Base-by-base conservation (phyloP, 2,888 invertebrate species). In the Boloria euphrosyne region DNA sequence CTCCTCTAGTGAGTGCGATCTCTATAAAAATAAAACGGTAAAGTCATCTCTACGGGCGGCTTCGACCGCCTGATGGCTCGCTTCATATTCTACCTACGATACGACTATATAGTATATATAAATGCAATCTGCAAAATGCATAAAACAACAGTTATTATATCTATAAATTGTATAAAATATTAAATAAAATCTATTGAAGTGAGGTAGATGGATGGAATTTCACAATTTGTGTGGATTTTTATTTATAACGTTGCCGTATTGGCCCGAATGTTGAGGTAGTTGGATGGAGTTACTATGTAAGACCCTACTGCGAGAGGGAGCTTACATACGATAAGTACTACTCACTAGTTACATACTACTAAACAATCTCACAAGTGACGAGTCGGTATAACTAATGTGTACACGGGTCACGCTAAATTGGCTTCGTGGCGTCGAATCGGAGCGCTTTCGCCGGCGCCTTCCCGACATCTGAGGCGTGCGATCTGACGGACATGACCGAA, bases 151-250 rank as follows among this genome's bases (percentile, higher is more conserved):
- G 87, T 89, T 89, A 87, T 85, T 88, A 90, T 87, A 90, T 88
- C 91, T 92, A 92, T 91, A 92, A 91, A 91, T 91, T 90, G 91
- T 92, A 92, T 92, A 92, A 92, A 92, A 92, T 91, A 92, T 91
- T 90, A 92, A 92, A 91, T 92, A 92, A 93, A 91, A 92, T 92
- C 92, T 92, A 92, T 92, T 92, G 92, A 93, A 93, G 93, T 94
- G 94, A 94, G 94, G 94, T 94, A 94, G 94, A 93, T 94, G 94
- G 94, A 94, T 94, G 94, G 94, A 94, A 94, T 94, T 90, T 93
- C 92, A 92, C 90, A 90, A 85, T 91, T 91, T 91, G 90, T 90
- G 90, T 92, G 91, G 91, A 91, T 90, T 81, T 82, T 80, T 80
- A 80, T 82, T 82, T 82, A 86, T 82, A 85, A 88, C 84, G 84